Evolutionary conservation across 1,140 invertebrate species (phyloP).

Genomic region (Papilio machaon): DNA sequence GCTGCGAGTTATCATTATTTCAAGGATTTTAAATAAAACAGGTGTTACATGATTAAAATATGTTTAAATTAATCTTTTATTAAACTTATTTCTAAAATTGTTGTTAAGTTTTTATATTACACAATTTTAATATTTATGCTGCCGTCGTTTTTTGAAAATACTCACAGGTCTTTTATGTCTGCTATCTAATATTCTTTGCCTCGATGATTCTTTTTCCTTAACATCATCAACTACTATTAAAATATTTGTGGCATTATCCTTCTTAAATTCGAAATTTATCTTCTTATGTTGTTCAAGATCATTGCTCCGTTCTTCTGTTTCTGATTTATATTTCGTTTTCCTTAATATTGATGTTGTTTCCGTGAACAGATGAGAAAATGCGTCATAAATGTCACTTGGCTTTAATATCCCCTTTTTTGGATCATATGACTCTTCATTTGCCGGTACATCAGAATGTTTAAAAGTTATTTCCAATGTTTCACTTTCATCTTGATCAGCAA

Average conservation of each 20-base stretch:
- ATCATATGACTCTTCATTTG: conserved; percentile 53
- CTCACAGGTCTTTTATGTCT: conserved; percentile 60
- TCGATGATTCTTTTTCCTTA: conserved; percentile 53
- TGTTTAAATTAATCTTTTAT: not conserved
- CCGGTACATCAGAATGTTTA: conserved; percentile 63
- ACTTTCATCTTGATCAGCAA: conserved; percentile 71
- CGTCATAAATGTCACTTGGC: conserved; percentile 75
- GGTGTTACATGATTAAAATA: not conserved
- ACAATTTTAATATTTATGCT: conserved; percentile 48
- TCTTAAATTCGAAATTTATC: conserved; percentile 13
- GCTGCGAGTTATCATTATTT: too few species aligned
- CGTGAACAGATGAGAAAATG: conserved; percentile 57
- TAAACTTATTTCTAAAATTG: not conserved
- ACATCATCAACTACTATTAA: conserved; percentile 70
- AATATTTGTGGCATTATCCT: conserved; percentile 41
- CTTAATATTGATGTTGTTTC: conserved; percentile 75
- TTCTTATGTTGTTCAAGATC: conserved; percentile 31
- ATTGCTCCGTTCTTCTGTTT: conserved; percentile 20
- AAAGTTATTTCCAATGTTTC: conserved; percentile 71
- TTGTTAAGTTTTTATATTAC: not conserved
- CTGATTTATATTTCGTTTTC: conserved; percentile 62
- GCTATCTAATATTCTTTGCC: conserved; percentile 46
- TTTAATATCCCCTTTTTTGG: conserved; percentile 62
- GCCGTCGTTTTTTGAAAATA: conserved; percentile 71
- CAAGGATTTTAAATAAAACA: not conserved